phyloP scores from a whole-genome alignment of 2,888 invertebrate genomes.

The Camponotus fellah region DNA sequence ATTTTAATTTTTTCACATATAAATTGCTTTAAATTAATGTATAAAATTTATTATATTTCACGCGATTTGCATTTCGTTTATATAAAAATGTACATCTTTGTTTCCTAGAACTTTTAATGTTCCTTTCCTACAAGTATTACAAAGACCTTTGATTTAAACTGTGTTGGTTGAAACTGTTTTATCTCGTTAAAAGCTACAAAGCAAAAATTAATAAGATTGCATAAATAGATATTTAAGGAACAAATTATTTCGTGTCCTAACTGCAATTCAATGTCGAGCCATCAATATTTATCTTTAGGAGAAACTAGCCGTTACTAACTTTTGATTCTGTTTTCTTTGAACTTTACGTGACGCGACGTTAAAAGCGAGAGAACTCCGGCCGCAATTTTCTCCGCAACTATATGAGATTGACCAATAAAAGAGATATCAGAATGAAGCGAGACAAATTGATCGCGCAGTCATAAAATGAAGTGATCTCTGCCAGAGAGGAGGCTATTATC shows the following conservation, averaged over 20 bases:
- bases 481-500: constrained; percentile 37
- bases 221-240: background rate
- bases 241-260: background rate
- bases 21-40: constrained; percentile 7
- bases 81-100: background rate
- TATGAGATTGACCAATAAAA: constrained; percentile 44
- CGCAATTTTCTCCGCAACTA: constrained; percentile 45
- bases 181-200: background rate
- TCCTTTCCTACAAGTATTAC: background rate
- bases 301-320: constrained; percentile 8
- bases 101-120: background rate
- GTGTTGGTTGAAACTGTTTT: background rate
- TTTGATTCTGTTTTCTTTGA: constrained; percentile 38
- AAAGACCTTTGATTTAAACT: background rate
- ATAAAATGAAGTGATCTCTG: constrained; percentile 38
- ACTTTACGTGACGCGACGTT: constrained; percentile 21
- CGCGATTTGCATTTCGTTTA: background rate
- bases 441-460: constrained; percentile 47
- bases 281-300: background rate
- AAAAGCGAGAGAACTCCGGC: constrained; percentile 26
- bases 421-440: constrained; percentile 43
- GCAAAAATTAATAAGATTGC: background rate
- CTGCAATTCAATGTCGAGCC: background rate
- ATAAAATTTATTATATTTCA: constrained; percentile 15
- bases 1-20: constrained; percentile 1